Conservation (phyloP, 2,797 vertebrate genomes). For the Hydrocynus forskahlii region DNA sequence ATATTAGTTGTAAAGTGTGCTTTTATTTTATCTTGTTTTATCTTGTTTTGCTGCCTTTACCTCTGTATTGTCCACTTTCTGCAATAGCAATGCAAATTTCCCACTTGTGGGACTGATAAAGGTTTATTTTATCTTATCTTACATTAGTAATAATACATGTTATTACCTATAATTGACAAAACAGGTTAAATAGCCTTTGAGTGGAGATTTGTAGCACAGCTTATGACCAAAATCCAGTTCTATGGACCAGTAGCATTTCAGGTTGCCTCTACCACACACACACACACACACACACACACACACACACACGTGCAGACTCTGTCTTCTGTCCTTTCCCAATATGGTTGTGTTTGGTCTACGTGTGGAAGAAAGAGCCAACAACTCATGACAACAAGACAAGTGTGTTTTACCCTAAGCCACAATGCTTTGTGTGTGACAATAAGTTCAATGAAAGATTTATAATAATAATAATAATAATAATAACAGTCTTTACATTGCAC, state of each 20-base stretch:
- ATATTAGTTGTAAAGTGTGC: too few species aligned
- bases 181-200: background rate
- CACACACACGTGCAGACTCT: background rate
- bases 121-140: too few species aligned
- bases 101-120: too few species aligned
- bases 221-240: background rate
- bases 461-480: too few species aligned
- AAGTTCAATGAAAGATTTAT: too few species aligned
- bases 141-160: background rate
- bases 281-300: background rate
- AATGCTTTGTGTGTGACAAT: background rate
- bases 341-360: slow-evolving; percentile 40
- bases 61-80: too few species aligned
- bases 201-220: background rate
- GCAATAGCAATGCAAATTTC: too few species aligned
- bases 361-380: background rate
- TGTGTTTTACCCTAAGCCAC: slow-evolving; percentile 50
- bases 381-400: background rate
- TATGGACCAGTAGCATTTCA: background rate
- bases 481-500: slow-evolving; percentile 46
- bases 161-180: background rate
- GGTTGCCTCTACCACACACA: background rate
- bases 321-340: slow-evolving; percentile 11
- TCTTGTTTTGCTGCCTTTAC: too few species aligned
- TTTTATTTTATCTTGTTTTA: too few species aligned